phyloP scores from a whole-genome alignment of 2,113 vertebrate genomes.

The Prochilodus magdalenae region DNA sequence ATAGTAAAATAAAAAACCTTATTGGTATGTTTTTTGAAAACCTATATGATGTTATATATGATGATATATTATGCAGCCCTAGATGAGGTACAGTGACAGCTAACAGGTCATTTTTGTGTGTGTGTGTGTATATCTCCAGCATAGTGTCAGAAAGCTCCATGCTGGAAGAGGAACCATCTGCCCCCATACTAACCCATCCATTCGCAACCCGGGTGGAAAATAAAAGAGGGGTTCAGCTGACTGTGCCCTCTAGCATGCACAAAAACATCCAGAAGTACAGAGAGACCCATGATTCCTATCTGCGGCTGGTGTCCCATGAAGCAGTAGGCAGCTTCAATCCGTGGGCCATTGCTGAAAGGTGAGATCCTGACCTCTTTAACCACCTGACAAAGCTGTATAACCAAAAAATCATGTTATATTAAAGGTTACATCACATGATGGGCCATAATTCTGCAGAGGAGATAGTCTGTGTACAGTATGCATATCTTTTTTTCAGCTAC shows the following conservation, averaged over 20 bases:
- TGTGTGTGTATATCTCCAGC: slow-evolving; percentile 48
- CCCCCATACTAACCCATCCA: slow-evolving; percentile 28
- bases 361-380: slow-evolving; percentile 15
- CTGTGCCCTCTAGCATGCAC: slow-evolving; percentile 75
- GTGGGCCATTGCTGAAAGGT: slow-evolving; percentile 89
- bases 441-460: no score
- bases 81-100: background rate
- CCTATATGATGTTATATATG: background rate
- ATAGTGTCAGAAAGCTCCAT: slow-evolving; percentile 70
- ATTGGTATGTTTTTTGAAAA: background rate
- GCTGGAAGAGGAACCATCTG: slow-evolving; percentile 64
- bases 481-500: no score
- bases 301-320: slow-evolving; percentile 82
- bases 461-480: no score
- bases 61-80: background rate
- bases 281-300: slow-evolving; percentile 78
- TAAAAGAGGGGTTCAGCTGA: slow-evolving; percentile 59
- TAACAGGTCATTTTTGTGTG: background rate
- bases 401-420: background rate
- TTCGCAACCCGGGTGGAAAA: slow-evolving; percentile 46
- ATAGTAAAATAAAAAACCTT: background rate
- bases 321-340: slow-evolving; percentile 83
- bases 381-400: background rate
- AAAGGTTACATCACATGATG: no score
- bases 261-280: slow-evolving; percentile 81